Evolutionary conservation across 1,140 invertebrate genomes (phyloP).

Genomic region (Prorops nasuta): DNA sequence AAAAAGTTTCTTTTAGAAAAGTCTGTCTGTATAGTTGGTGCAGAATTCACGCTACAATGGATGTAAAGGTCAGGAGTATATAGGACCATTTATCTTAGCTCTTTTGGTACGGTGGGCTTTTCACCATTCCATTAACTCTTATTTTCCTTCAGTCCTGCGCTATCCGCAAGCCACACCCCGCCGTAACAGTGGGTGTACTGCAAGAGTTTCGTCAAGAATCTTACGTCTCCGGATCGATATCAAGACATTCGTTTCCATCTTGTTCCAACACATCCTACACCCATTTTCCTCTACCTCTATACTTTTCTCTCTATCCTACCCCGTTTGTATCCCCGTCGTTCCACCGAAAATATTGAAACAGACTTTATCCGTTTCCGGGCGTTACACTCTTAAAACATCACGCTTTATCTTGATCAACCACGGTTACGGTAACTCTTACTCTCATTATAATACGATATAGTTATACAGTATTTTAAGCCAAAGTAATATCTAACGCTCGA

Average conservation of each 20-base stretch:
- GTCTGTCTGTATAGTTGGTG: too few species aligned
- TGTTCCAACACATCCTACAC: constrained; percentile 25
- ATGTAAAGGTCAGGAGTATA: constrained; percentile 27
- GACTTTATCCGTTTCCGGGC: not conserved
- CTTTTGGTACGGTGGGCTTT: constrained; percentile 23
- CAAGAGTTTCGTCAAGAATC: constrained; percentile 6
- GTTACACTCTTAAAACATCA: too few species aligned
- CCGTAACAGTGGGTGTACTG: constrained; percentile 11
- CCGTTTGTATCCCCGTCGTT: constrained; percentile 17
- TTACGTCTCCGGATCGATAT: constrained; percentile 6
- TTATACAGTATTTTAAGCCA: too few species aligned
- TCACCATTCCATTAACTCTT: constrained; percentile 38
- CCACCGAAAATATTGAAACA: not conserved
- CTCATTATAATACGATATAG: too few species aligned
- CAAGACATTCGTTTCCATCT: constrained; percentile 6
- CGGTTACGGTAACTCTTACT: too few species aligned
- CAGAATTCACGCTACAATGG: constrained; percentile 17
- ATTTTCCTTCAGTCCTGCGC: constrained; percentile 29
- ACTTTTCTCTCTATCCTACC: constrained; percentile 15
- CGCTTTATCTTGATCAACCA: too few species aligned
- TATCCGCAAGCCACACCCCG: constrained; percentile 21
- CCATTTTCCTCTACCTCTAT: constrained; percentile 27
- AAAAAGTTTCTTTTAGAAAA: too few species aligned
- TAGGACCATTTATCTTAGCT: constrained; percentile 34
- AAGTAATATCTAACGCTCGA: too few species aligned